Conservation (phyloP, 2,113 vertebrate species). For the Caretta caretta region DNA sequence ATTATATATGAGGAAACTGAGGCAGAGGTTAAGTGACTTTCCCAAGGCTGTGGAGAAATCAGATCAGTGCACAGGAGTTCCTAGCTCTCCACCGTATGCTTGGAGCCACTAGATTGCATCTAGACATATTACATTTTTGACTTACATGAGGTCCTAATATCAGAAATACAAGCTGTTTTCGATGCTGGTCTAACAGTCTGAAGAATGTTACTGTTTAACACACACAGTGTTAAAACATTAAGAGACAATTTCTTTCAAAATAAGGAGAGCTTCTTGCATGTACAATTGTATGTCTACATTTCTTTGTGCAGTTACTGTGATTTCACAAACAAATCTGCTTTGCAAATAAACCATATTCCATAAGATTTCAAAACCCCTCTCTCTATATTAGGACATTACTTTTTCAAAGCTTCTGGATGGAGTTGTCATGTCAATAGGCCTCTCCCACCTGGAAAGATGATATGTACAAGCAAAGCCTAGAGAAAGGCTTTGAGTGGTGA, state of each 20-base stretch:
- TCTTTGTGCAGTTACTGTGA: background rate
- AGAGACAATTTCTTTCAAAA: background rate
- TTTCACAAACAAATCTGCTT: background rate
- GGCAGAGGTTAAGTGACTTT: background rate
- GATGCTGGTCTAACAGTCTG: background rate
- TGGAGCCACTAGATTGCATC: background rate
- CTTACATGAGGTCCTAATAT: accelerated
- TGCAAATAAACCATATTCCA: background rate
- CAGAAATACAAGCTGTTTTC: background rate
- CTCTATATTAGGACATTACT: background rate
- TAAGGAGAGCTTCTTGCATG: background rate
- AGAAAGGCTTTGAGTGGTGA: background rate
- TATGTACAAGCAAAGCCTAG: background rate
- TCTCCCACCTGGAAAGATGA: background rate
- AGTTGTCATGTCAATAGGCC: background rate
- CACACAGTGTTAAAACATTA: background rate
- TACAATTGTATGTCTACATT: background rate
- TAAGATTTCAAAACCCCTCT: background rate
- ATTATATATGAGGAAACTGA: background rate
- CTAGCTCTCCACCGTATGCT: background rate
- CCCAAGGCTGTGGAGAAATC: accelerated
- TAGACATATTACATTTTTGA: background rate
- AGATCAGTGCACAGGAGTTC: accelerated
- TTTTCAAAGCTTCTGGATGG: background rate
- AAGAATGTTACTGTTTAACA: background rate